Percentiles rank a stretch among this genome's conserved stretches.
phyloP scores from a whole-genome alignment of 2,113 vertebrate species.

The Epinephelus lanceolatus region DNA sequence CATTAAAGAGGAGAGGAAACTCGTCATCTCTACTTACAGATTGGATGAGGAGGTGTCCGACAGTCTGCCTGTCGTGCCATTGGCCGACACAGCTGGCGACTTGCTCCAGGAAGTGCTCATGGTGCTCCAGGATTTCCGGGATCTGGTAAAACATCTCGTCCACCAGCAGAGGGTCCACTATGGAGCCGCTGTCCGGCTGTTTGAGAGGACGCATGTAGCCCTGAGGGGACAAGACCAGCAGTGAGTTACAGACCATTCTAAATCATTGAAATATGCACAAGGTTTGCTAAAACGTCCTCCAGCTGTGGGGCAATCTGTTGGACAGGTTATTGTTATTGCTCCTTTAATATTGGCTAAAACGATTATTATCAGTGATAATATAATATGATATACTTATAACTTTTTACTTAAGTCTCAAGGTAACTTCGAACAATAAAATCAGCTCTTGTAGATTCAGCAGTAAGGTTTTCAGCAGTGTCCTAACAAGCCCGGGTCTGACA shows the following conservation, averaged over 20 bases:
- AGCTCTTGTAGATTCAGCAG: neutral
- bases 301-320: neutral
- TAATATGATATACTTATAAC: too few relatives aligned
- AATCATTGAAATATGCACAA: neutral
- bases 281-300: too few relatives aligned
- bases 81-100: constrained; percentile 91
- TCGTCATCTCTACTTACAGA: constrained; percentile 86
- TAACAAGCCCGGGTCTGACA: neutral
- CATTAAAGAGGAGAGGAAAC: neutral
- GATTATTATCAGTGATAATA: neutral
- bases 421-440: neutral
- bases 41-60: constrained; percentile 94
- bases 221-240: constrained; percentile 74
- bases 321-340: neutral
- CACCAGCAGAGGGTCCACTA: constrained; percentile 94
- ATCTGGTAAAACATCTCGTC: constrained; percentile 99
- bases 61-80: constrained; percentile 95
- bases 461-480: too few relatives aligned
- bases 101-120: constrained; percentile 96
- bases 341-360: neutral
- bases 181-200: constrained; percentile 91
- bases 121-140: constrained; percentile 97
- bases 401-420: neutral
- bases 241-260: neutral
- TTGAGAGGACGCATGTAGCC: constrained; percentile 98